phyloP scores from a whole-genome alignment of 37 sponge, comb jelly and placozoan species.

The Crambe crambe region DNA sequence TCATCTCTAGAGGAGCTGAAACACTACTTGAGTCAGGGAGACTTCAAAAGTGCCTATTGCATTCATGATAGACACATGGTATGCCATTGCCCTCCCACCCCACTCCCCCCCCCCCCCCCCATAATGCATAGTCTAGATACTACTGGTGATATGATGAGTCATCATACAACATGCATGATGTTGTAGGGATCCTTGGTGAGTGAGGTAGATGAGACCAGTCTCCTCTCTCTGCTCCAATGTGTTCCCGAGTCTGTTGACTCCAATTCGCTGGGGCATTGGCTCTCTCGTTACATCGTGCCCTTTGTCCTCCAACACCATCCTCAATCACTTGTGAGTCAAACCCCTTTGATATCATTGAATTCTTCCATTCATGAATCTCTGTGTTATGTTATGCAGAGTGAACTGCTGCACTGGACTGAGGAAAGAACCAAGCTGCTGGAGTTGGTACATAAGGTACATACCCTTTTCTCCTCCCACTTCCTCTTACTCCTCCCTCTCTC shows the following conservation, averaged over 20 bases:
- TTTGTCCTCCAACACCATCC: conserved; percentile 47
- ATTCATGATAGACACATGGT: conserved; percentile 52
- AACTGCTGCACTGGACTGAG: conserved; percentile 34
- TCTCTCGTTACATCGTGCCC: conserved; percentile 20
- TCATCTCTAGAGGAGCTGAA: conserved; percentile 15
- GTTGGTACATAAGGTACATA: conserved; percentile 33
- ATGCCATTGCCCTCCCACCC: not conserved
- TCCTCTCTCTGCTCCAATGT: conserved; percentile 19
- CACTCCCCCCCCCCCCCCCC: not conserved
- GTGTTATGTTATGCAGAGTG: conserved; percentile 19
- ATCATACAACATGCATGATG: no score
- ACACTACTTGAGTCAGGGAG: conserved; percentile 24
- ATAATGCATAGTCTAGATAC: no score
- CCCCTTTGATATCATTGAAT: not conserved
- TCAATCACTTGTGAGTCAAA: conserved; percentile 32
- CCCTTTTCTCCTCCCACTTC: not conserved
- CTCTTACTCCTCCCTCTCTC: not conserved
- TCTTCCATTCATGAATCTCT: not conserved
- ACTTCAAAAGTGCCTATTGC: conserved; percentile 18
- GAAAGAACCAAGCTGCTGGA: conserved; percentile 33
- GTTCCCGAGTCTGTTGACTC: conserved; percentile 41
- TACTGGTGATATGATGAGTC: not conserved
- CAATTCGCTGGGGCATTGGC: conserved; percentile 14
- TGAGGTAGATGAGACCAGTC: conserved; percentile 15
- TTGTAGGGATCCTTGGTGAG: conserved; percentile 7